Evolutionary conservation across 2,113 vertebrate genomes (phyloP).

Genomic region (Ploceus nigricollis): DNA sequence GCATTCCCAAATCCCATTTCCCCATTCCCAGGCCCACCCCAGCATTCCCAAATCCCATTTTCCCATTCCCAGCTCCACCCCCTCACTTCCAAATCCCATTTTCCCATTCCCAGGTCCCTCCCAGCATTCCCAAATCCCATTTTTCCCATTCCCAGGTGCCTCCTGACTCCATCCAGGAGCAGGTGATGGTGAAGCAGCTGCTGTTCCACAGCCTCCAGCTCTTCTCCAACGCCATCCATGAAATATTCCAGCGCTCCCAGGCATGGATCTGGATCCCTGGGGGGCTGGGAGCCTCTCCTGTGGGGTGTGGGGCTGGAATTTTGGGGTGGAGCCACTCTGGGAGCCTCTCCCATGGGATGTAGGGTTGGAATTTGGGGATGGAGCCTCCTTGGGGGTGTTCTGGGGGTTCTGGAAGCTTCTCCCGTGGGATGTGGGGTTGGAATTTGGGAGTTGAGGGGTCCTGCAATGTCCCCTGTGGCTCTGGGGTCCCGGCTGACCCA

Average conservation of each 20-base stretch:
- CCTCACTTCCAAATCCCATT: too few relatives aligned
- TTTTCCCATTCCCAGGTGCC: neutral
- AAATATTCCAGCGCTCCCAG: neutral
- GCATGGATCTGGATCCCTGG: accelerated
- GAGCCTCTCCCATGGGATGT: neutral
- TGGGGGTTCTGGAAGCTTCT: neutral
- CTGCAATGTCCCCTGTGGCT: neutral
- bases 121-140: too few relatives aligned
- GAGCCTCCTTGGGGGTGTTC: too few relatives aligned
- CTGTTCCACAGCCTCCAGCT: neutral
- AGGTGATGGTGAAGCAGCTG: neutral
- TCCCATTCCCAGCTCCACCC: too few relatives aligned
- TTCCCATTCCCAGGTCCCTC: too few relatives aligned
- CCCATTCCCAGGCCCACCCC: too few relatives aligned
- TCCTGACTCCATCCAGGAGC: neutral
- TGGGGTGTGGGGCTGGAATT: neutral
- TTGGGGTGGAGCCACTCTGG: neutral
- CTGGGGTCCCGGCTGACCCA: neutral
- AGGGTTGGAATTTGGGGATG: too few relatives aligned
- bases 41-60: neutral
- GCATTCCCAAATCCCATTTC: too few relatives aligned
- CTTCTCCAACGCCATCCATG: neutral
- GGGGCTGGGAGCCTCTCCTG: accelerated
- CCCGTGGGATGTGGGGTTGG: neutral
- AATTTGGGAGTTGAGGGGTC: neutral